A percentile compares a stretch with the other conserved stretches of the same genome.
Evolutionary conservation across 2,888 invertebrate species (phyloP).

Genomic region (Copidosoma aretas): DNA sequence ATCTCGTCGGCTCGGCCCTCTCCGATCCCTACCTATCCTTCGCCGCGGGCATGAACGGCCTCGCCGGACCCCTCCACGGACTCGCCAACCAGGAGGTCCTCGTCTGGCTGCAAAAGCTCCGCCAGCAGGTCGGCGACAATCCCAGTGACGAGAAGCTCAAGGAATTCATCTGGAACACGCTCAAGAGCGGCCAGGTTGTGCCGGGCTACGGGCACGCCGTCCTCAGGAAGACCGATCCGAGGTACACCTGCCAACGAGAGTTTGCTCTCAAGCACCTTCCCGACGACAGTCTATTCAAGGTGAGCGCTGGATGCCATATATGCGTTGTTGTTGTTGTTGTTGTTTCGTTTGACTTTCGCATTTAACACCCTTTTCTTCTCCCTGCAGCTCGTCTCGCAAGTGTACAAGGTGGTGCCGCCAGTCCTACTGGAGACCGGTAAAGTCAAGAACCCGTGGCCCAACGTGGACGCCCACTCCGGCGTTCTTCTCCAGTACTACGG

Average conservation of each 20-base stretch:
- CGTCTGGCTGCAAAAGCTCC: conserved; percentile 91
- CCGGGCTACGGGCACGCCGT: conserved; percentile 98
- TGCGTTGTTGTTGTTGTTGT: too few species aligned
- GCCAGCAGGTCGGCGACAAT: conserved; percentile 82
- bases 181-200: conserved; percentile 95
- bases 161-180: conserved; percentile 96
- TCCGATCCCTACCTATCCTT: conserved; percentile 94
- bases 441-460: conserved; percentile 98
- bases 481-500: conserved; percentile 77
- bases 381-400: conserved; percentile 77
- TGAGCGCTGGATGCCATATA: conserved; percentile 46
- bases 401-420: conserved; percentile 92
- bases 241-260: conserved; percentile 91
- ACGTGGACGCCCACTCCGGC: conserved; percentile 97
- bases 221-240: conserved; percentile 91
- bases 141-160: conserved; percentile 90
- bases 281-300: conserved; percentile 88
- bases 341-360: too few species aligned
- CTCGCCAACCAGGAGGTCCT: conserved; percentile 93
- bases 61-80: conserved; percentile 95
- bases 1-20: conserved; percentile 91
- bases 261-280: conserved; percentile 94
- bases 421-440: conserved; percentile 92
- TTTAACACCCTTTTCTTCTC: neutral
- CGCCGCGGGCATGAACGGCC: conserved; percentile 90